Conservation (phyloP, 2,797 vertebrate genomes). For the Vireo griseus region DNA sequence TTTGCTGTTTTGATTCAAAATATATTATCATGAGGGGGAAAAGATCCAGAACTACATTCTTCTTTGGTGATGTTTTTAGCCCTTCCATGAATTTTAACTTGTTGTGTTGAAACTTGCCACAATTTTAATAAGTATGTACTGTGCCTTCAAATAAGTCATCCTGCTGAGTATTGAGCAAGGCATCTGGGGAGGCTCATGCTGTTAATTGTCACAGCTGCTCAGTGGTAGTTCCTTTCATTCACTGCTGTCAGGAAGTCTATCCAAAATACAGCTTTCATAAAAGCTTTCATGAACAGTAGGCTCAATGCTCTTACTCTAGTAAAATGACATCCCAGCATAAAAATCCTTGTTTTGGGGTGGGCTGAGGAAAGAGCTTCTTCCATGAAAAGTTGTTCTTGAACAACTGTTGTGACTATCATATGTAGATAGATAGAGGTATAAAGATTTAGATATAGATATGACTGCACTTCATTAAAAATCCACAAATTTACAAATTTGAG, state of each 20-base stretch:
- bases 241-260: not conserved
- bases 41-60: not conserved
- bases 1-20: not conserved
- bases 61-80: not conserved
- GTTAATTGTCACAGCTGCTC: not conserved
- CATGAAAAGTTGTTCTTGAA: not conserved
- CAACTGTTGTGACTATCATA: not conserved
- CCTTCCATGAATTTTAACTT: not conserved
- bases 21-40: not conserved
- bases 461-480: not conserved
- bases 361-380: not conserved
- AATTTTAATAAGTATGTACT: not conserved
- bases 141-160: not conserved
- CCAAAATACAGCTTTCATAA: not conserved
- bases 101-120: not conserved
- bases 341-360: not conserved
- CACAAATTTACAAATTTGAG: not conserved
- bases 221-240: not conserved
- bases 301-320: not conserved
- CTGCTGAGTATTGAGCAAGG: not conserved
- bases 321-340: not conserved
- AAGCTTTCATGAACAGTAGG: not conserved
- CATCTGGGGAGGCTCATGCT: not conserved
- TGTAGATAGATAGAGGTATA: not conserved
- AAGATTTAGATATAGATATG: not conserved